Percentiles rank a stretch among this genome's conserved stretches.
Evolutionary conservation across 2,797 vertebrate genomes (phyloP).

Genomic region (Poeciliopsis infans): DNA sequence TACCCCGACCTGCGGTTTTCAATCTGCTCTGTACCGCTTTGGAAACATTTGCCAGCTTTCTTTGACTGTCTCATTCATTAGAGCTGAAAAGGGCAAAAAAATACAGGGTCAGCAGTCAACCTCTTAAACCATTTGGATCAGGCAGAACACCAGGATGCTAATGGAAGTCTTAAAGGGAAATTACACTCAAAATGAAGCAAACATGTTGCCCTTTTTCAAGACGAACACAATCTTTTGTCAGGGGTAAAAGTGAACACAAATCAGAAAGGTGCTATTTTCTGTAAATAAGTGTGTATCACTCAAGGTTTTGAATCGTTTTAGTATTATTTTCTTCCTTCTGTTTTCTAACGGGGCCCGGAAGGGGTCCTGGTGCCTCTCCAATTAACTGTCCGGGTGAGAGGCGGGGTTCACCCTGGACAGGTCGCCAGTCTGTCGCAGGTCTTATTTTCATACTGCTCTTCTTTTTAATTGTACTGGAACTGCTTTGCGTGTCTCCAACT

Average conservation of each 20-base stretch:
- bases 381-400: no score
- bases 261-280: neutral
- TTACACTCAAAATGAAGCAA: constrained; percentile 12
- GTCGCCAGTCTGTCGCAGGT: no score
- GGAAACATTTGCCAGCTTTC: constrained; percentile 52
- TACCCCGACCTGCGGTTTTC: constrained; percentile 47
- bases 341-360: no score
- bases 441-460: neutral
- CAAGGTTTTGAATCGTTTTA: neutral
- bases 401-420: no score
- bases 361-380: no score
- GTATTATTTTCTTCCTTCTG: neutral
- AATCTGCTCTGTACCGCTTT: constrained; percentile 41
- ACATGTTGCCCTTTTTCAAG: neutral
- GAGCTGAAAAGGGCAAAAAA: constrained; percentile 36
- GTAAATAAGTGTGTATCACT: neutral
- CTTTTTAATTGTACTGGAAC: neutral
- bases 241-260: neutral
- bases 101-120: constrained; percentile 52
- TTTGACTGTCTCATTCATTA: constrained; percentile 58
- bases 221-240: neutral
- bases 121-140: constrained; percentile 38
- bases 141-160: constrained; percentile 29
- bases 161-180: constrained; percentile 45
- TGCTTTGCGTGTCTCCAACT: neutral